Evolutionary conservation across 1,140 invertebrate species (phyloP).

Genomic region (Euura saliciscinereae): DNA sequence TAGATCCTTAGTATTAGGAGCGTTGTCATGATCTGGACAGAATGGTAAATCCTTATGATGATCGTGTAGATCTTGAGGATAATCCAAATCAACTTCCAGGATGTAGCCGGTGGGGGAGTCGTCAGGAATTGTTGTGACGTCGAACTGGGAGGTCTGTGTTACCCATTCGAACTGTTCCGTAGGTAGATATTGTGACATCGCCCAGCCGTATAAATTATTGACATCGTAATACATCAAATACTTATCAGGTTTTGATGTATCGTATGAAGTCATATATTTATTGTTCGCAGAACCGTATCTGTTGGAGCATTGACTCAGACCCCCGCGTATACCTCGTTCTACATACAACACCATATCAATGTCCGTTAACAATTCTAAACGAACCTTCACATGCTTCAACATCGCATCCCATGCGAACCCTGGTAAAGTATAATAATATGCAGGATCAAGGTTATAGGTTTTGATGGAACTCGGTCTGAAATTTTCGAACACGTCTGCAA

Average conservation of each 20-base stretch:
- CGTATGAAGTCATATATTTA: slow-evolving; percentile 45
- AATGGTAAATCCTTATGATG: slow-evolving; percentile 60
- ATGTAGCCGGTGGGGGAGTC: slow-evolving; percentile 58
- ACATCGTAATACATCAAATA: slow-evolving; percentile 58
- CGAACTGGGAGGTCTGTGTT: not conserved
- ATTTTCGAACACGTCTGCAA: slow-evolving; percentile 58
- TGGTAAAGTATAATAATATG: slow-evolving; percentile 38
- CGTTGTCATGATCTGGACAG: slow-evolving; percentile 45
- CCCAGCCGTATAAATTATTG: slow-evolving; percentile 53
- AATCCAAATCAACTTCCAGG: slow-evolving; percentile 46
- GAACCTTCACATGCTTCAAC: slow-evolving; percentile 47
- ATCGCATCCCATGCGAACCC: slow-evolving; percentile 32
- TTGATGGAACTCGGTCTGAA: slow-evolving; percentile 49
- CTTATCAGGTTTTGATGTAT: slow-evolving; percentile 49
- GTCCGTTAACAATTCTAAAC: slow-evolving; percentile 56
- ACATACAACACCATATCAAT: slow-evolving; percentile 42
- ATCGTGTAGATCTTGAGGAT: slow-evolving; percentile 55
- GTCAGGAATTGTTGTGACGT: slow-evolving; percentile 37
- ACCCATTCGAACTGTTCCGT: slow-evolving; percentile 53
- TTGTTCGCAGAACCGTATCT: slow-evolving; percentile 47
- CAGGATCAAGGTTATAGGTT: slow-evolving; percentile 44
- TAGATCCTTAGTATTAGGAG: slow-evolving; percentile 24
- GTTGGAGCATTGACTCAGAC: slow-evolving; percentile 35
- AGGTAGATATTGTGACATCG: slow-evolving; percentile 55
- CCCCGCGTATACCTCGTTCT: slow-evolving; percentile 48